Evolutionary conservation across 1,140 invertebrate species (phyloP).

Genomic region (Bathynomus jamesi): DNA sequence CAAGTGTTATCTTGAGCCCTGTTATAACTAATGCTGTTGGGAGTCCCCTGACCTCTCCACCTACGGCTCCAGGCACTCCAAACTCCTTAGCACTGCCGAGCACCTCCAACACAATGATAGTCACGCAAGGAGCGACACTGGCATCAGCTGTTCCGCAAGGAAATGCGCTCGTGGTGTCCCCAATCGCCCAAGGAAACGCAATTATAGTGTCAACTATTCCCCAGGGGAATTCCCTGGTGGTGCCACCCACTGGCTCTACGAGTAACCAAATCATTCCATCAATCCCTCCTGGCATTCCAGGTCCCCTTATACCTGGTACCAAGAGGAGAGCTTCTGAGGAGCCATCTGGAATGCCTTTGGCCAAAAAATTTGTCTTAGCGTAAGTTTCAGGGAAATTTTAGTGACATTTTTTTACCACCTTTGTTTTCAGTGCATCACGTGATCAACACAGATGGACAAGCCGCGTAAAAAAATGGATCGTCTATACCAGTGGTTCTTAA

Average conservation of each 20-base stretch:
- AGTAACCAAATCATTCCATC: neutral
- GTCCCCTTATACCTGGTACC: conserved; percentile 42
- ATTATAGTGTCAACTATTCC: neutral
- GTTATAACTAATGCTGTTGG: neutral
- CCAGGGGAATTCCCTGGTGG: neutral
- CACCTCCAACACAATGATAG: no score
- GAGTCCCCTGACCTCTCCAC: neutral
- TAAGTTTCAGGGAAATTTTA: no score
- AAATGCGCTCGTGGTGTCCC: neutral
- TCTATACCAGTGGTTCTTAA: no score
- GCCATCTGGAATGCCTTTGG: conserved; percentile 50
- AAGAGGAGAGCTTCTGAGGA: conserved; percentile 67
- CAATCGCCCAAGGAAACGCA: neutral
- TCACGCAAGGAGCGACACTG: neutral
- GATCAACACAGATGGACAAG: neutral
- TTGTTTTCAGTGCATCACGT: neutral
- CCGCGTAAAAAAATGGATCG: no score
- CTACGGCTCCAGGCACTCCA: conserved; percentile 14
- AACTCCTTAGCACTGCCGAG: neutral
- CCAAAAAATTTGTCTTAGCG: conserved; percentile 65
- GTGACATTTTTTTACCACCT: neutral
- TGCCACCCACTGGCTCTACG: neutral
- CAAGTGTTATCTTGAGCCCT: neutral
- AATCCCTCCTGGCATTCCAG: conserved; percentile 33
- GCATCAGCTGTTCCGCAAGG: neutral